A percentile compares a stretch with the other conserved stretches of the same genome.
phyloP scores from a whole-genome alignment of 2,888 invertebrate genomes.

The Yponomeuta evonymella region DNA sequence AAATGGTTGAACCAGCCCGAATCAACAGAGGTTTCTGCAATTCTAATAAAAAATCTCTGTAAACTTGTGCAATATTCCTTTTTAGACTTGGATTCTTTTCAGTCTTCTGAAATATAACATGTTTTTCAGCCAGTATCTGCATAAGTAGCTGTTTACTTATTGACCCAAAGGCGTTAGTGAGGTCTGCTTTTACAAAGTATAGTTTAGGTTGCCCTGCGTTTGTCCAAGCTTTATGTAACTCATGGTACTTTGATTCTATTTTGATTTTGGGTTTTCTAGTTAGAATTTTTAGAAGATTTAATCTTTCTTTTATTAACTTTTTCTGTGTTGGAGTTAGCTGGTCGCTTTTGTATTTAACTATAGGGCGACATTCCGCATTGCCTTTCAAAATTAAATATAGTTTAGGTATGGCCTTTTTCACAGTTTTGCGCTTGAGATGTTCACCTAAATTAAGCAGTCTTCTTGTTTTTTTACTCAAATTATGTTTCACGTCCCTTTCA shows the following conservation, averaged over 20 bases:
- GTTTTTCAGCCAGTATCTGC: constrained; percentile 47
- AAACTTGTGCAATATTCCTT: constrained; percentile 47
- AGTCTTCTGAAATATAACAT: constrained; percentile 39
- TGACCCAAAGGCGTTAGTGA: constrained; percentile 70
- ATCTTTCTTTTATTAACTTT: constrained; percentile 52
- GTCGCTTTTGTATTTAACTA: constrained; percentile 56
- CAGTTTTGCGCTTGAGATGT: constrained; percentile 35
- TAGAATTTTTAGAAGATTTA: constrained; percentile 46
- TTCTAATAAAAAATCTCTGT: constrained; percentile 52
- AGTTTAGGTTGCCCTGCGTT: constrained; percentile 48
- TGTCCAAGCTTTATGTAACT: constrained; percentile 48
- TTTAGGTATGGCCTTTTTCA: constrained; percentile 53
- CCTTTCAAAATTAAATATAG: constrained; percentile 54
- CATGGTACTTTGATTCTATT: constrained; percentile 45
- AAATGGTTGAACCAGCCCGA: constrained; percentile 63
- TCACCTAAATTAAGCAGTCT: constrained; percentile 34
- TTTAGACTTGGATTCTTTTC: constrained; percentile 42
- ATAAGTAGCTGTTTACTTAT: constrained; percentile 51
- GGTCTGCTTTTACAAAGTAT: constrained; percentile 65
- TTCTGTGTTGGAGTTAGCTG: constrained; percentile 36
- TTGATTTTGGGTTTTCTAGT: constrained; percentile 35
- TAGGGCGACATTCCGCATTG: constrained; percentile 54
- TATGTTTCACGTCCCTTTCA: constrained; percentile 40
- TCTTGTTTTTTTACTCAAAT: constrained; percentile 41
- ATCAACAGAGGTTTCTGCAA: constrained; percentile 54